Evolutionary conservation across 2,113 vertebrate genomes (phyloP).

Genomic region (Oncorhynchus gorbuscha): DNA sequence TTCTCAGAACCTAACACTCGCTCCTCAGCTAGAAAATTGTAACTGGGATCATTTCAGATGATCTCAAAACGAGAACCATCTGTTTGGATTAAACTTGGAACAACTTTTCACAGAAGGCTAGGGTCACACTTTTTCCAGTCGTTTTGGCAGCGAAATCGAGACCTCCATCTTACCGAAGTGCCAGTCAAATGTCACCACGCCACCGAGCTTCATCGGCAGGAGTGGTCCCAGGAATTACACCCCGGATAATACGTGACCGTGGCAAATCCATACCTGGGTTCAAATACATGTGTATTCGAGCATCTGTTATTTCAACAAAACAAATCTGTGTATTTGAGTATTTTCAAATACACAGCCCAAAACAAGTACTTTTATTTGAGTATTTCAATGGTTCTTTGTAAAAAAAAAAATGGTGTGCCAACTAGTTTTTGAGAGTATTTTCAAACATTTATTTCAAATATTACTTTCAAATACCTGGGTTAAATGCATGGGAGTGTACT

Average conservation of each 20-base stretch:
- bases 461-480: no score
- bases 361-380: no score
- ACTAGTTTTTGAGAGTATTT: no score
- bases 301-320: conserved; percentile 36
- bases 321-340: conserved; percentile 38
- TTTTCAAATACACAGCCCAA: no score
- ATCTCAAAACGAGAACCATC: conserved; percentile 58
- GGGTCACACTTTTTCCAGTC: neutral
- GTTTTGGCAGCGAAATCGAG: neutral
- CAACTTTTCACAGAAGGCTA: conserved; percentile 16
- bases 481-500: no score
- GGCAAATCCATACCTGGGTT: conserved; percentile 18
- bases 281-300: no score
- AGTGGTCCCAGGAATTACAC: neutral
- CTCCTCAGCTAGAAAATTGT: conserved; percentile 46
- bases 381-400: no score
- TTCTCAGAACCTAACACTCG: conserved; percentile 46
- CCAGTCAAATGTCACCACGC: conserved; percentile 23
- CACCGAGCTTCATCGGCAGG: neutral
- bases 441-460: no score
- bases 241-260: conserved; percentile 27
- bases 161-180: conserved; percentile 17
- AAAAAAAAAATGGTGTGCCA: no score
- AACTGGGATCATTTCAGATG: conserved; percentile 59
- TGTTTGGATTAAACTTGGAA: conserved; percentile 30